Evolutionary conservation across 2,113 vertebrate species (phyloP).

Genomic region (Semnornis frantzii): DNA sequence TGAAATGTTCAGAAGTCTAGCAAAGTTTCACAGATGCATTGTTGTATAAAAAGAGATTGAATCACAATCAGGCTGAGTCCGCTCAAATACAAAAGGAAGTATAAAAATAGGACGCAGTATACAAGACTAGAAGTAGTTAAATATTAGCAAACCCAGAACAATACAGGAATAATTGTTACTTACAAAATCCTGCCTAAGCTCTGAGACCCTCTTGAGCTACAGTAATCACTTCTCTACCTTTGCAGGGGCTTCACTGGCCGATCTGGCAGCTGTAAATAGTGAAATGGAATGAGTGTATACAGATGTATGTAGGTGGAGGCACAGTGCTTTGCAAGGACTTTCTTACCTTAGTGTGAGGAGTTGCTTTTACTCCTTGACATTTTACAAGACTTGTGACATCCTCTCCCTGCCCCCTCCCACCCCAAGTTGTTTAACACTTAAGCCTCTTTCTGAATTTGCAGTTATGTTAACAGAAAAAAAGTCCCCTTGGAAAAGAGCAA

Average conservation of each 20-base stretch:
- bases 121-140: slow-evolving; percentile 43
- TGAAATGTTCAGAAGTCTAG: slow-evolving; percentile 1
- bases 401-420: neutral
- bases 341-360: neutral
- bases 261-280: neutral
- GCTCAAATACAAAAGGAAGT: slow-evolving; percentile 57
- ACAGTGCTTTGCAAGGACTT: neutral
- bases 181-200: slow-evolving; percentile 33
- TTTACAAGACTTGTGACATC: neutral
- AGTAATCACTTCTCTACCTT: neutral
- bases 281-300: neutral
- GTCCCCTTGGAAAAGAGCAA: neutral
- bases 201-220: neutral
- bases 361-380: neutral
- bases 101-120: slow-evolving; percentile 59
- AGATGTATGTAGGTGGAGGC: neutral
- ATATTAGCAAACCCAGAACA: slow-evolving; percentile 26
- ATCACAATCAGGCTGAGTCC: slow-evolving; percentile 22
- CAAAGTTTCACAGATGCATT: slow-evolving; percentile 49
- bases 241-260: neutral
- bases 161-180: neutral
- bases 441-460: neutral
- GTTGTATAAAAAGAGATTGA: neutral
- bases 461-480: neutral
- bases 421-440: neutral